Conservation (phyloP, 1,140 invertebrate genomes). For the Lethrus apterus region DNA sequence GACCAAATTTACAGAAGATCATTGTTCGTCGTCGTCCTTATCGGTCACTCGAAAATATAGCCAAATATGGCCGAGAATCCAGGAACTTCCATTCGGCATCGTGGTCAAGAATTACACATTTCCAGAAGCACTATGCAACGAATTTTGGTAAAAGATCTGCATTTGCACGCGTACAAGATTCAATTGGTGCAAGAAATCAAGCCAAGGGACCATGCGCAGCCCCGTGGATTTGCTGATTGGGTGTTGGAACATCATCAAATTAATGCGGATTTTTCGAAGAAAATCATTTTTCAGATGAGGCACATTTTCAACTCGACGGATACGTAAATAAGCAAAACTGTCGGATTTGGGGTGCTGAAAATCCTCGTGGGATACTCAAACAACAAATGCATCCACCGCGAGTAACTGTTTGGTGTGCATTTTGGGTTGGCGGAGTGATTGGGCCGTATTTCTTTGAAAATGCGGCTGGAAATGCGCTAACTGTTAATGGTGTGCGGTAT, state of each 20-base stretch:
- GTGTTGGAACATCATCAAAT: no score
- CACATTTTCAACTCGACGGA: not conserved
- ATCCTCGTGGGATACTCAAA: not conserved
- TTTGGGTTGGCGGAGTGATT: conserved; percentile 28
- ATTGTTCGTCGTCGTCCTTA: no score
- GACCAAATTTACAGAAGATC: no score
- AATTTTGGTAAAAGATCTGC: conserved; percentile 10
- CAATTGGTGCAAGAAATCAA: conserved; percentile 9
- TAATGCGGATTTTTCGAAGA: no score
- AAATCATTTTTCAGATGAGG: conserved; percentile 3
- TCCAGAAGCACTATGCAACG: conserved; percentile 3
- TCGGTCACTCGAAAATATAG: conserved; percentile 9
- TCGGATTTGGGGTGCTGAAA: conserved; percentile 4
- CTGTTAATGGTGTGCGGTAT: conserved; percentile 26
- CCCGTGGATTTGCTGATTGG: conserved; percentile 1
- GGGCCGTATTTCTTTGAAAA: conserved; percentile 31
- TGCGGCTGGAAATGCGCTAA: conserved; percentile 22
- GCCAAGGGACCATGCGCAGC: not conserved
- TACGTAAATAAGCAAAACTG: conserved; percentile 8
- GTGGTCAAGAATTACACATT: conserved; percentile 9
- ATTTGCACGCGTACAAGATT: conserved; percentile 7
- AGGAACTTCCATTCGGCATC: conserved; percentile 9
- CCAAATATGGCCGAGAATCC: conserved; percentile 18
- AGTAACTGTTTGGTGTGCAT: conserved; percentile 10
- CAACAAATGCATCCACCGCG: conserved; percentile 4